Evolutionary conservation across 2,113 vertebrate species (phyloP), one percentile per base, ranked within the genome.

Genomic region (Paralichthys olivaceus): DNA sequence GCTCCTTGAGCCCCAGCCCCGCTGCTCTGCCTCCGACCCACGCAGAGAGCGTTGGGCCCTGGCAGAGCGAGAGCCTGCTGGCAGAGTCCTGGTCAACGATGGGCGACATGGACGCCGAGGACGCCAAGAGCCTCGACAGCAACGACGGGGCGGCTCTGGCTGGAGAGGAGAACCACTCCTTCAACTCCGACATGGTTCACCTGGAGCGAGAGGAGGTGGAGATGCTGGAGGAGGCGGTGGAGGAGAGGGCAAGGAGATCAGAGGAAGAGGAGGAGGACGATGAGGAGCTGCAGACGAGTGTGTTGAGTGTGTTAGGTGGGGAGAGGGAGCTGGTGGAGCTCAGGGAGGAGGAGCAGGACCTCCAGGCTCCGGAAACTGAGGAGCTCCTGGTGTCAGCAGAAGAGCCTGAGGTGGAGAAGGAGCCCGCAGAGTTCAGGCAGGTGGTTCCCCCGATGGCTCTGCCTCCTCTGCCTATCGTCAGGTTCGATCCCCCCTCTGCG

Each of bases 41-140:
- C 4, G 84, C 89, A 2, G 89, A 90, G 25, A 81, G 51, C 49
- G 69, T 75, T 1, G 78, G 70, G 43, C 67, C 80, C 63, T 97
- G 97, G 97, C 96, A 96, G 77, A 95, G 95, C 0, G 96, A 97
- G 83, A 96, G 96, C 91, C 91, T 97, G 51, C 80, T 94, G 14
- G 96, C 96, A 0, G 97, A 97, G 91, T 98, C 97, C 90, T 98
- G 97, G 97, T 96, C 97, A 67, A 91, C 96, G 80, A 81, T 94
- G 76, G 95, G 96, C 0, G 94, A 95, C 5, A 89, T 95, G 92
- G 96, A 99, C 86, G 95, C 93, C 0, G 96, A 97, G 78, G 96
- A 98, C 67, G 89, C 96, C 25, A 96, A 96, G 69, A 97, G 96
- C 90, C 90, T 97, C 66, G 96, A 97, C 86, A 96, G 96, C 92